phyloP scores from a whole-genome alignment of 2,888 invertebrate species.

The Drosophila fulvimacula region DNA sequence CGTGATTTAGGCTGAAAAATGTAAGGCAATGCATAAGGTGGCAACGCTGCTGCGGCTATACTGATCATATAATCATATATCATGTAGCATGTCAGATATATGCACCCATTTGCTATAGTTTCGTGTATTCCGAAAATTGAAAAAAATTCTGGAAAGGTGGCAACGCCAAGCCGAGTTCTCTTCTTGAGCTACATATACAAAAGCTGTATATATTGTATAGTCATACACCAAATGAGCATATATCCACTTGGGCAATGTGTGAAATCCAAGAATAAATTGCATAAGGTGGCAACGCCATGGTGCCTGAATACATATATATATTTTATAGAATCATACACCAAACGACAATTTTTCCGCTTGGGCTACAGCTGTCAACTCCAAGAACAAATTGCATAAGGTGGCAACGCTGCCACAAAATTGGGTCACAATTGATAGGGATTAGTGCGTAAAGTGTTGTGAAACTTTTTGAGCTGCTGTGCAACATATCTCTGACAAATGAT shows the following conservation, averaged over 20 bases:
- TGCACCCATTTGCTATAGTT: not conserved
- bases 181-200: too few relatives aligned
- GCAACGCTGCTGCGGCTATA: not conserved
- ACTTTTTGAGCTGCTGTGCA: not conserved
- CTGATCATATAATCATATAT: too few relatives aligned
- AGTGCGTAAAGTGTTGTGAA: not conserved
- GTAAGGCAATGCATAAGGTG: not conserved
- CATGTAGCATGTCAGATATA: not conserved
- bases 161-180: too few relatives aligned
- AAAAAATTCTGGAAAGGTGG: not conserved
- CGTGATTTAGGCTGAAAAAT: not conserved
- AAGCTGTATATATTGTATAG: too few relatives aligned
- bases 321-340: not conserved
- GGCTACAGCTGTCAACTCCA: not conserved
- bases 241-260: too few relatives aligned
- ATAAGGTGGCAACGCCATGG: not conserved
- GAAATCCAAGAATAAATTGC: too few relatives aligned
- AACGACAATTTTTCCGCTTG: not conserved
- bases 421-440: conserved; percentile 11
- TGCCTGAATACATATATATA: not conserved
- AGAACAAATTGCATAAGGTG: not conserved
- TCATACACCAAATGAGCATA: too few relatives aligned
- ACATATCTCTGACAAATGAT: conserved; percentile 12
- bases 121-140: too few relatives aligned
- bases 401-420: not conserved